Evolutionary conservation across 1,140 invertebrate species (phyloP), one percentile per base, ranked within the genome.

Genomic region (Aphaenogaster ashmeadi): DNA sequence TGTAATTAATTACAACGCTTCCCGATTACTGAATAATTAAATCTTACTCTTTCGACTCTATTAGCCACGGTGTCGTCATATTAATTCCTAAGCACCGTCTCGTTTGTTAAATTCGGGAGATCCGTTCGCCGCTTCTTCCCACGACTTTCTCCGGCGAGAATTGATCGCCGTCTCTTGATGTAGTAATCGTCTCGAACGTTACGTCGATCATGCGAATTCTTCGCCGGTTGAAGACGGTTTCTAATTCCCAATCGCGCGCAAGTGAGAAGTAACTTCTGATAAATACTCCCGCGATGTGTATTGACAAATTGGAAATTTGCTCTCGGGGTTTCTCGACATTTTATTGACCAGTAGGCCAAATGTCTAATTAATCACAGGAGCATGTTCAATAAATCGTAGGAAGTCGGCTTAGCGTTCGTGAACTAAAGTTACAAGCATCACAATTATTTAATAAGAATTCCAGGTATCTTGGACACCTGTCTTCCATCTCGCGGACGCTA

Each of bases 91-190:
- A 75, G 41, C 27, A 74, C n/a, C 44, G 56, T 81, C 64, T 18
- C 41, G 27, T 38, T 41, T n/a, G 33, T 75, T 75, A 84, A 84
- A 84, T 84, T 84, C 54, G 80, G 80, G 69, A 84, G 80, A 84
- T 60, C 66, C 66, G 69, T 50, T 84, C 58, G 69, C n/a, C 69
- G 18, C 33, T 60, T 75, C 69, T 84, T 84, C 80, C 69, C 80
- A 84, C 41, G 80, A 84, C 80, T 84, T 84, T 84, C 80, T 84
- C 80, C 54, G 44, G n/a, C 80, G 27, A 84, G 69, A 74, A 84
- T 84, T 84, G 72, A 84, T 80, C 47, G 18, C 47, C 47, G 47
- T 74, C 41, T 60, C 15, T 33, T 38, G 69, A 84, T 84, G 80
- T 84, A 62, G 27, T 84, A 75, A 71, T 62, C 36, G 36, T 75